Percentiles rank a stretch among this genome's conserved stretches.
These are phyloP conservation scores for Botia almorhae DNA, from an alignment of 2,797 vertebrate species.

Conservation along the genomic window DNA sequence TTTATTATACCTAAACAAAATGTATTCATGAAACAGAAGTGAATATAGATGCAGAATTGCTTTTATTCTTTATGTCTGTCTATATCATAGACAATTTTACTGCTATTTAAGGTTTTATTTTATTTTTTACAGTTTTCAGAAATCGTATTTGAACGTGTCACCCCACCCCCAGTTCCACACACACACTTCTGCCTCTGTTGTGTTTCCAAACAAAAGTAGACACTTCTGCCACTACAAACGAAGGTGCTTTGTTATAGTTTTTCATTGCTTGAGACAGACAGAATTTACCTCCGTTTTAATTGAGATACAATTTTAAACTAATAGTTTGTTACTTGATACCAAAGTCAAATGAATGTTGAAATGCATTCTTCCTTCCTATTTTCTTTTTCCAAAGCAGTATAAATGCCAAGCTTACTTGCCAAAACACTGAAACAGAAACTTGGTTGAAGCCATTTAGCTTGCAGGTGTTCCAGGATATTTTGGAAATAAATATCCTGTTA, in stretches of 20 bases:
- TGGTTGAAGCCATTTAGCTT: slow-evolving; percentile 64
- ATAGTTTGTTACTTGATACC: background rate
- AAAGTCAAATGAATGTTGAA: background rate
- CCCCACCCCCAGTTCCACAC: slow-evolving; percentile 48
- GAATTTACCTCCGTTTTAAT: background rate
- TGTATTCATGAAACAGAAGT: background rate
- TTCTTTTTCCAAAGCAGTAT: background rate
- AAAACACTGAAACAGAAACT: background rate
- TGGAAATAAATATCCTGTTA: slow-evolving; percentile 57
- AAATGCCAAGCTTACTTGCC: no score
- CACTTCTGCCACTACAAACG: slow-evolving; percentile 38
- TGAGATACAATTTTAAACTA: background rate
- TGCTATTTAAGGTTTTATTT: background rate
- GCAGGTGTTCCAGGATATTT: slow-evolving; percentile 71
- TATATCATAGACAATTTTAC: background rate
- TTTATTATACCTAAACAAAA: background rate
- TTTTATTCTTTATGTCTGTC: background rate
- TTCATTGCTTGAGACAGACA: slow-evolving; percentile 10
- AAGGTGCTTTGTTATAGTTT: slow-evolving; percentile 48
- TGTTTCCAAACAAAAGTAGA: slow-evolving; percentile 47
- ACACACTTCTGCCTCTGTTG: slow-evolving; percentile 23
- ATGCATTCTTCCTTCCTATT: background rate
- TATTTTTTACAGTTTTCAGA: background rate
- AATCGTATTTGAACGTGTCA: slow-evolving; percentile 8
- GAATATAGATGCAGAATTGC: background rate